These are phyloP conservation scores for Meloidogyne hapla DNA, from an alignment of 1,140 invertebrate genomes.

Conservation along the genomic window DNA sequence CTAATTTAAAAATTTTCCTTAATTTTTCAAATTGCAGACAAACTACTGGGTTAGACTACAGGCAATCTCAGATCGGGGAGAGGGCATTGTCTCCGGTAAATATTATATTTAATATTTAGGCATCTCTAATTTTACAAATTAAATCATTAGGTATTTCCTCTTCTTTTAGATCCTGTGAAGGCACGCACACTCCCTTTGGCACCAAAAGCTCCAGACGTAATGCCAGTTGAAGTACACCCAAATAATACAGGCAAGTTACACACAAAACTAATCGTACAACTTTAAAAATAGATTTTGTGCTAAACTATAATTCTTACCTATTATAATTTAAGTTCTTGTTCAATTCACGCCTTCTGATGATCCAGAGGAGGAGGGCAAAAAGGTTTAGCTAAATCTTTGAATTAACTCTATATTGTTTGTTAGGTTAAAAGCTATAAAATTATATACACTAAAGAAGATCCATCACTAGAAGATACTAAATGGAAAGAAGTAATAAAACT, in stretches of 20 bases:
- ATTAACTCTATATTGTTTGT: background rate
- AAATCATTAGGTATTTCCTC: no score
- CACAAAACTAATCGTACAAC: no score
- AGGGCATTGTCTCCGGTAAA: conserved; percentile 54
- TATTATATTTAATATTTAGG: background rate
- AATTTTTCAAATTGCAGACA: conserved; percentile 27
- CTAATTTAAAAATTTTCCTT: background rate
- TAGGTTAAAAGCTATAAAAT: conserved; percentile 50
- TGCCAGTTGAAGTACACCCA: conserved; percentile 43
- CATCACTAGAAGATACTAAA: conserved; percentile 50
- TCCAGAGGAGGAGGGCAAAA: conserved; percentile 58
- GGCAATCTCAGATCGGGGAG: conserved; percentile 61
- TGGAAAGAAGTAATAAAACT: conserved; percentile 59
- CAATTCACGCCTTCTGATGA: conserved; percentile 55
- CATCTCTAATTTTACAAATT: no score
- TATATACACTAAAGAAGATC: conserved; percentile 58
- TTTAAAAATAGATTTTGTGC: no score
- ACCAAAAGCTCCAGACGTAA: conserved; percentile 42
- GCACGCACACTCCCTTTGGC: conserved; percentile 51
- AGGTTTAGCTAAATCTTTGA: conserved; percentile 39
- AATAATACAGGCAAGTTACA: conserved; percentile 51
- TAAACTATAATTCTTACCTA: no score
- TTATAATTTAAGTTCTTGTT: conserved; percentile 40
- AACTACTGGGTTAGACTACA: conserved; percentile 56
- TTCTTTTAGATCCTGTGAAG: conserved; percentile 10